phyloP scores from a whole-genome alignment of 2,888 invertebrate genomes.

The Melinaea marsaeus region DNA sequence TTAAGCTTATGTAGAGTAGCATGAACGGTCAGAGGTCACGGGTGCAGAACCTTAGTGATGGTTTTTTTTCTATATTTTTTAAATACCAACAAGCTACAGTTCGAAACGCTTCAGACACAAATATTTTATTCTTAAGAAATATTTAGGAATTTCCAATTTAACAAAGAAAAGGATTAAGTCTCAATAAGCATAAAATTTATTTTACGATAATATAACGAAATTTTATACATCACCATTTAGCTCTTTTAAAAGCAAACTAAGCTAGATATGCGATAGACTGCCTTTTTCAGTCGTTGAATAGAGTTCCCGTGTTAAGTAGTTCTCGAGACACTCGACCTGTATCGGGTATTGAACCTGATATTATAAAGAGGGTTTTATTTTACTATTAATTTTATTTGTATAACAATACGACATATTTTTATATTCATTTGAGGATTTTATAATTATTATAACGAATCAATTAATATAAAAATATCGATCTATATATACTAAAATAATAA shows the following conservation, averaged over 20 bases:
- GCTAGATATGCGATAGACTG: slow-evolving; percentile 19
- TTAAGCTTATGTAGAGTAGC: no score
- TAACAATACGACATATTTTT: neutral
- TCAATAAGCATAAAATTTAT: neutral
- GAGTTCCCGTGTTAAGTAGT: slow-evolving; percentile 26
- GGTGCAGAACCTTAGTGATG: no score
- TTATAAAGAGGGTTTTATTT: slow-evolving; percentile 3
- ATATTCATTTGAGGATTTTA: neutral
- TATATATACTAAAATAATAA: no score
- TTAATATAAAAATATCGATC: no score
- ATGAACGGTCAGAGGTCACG: no score
- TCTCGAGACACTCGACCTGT: slow-evolving; percentile 26
- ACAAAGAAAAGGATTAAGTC: neutral
- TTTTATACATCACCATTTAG: slow-evolving; percentile 6
- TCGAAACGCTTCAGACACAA: neutral
- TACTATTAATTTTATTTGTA: neutral
- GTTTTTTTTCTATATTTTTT: no score
- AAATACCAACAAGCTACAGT: no score
- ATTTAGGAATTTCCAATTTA: neutral
- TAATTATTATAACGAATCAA: neutral
- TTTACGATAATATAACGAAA: neutral
- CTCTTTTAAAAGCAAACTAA: slow-evolving; percentile 18
- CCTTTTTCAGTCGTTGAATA: slow-evolving; percentile 26
- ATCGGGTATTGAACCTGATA: slow-evolving; percentile 27
- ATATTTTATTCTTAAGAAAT: neutral